Evolutionary conservation across 2,888 invertebrate genomes (phyloP).

Genomic region (Tetragonisca angustula): DNA sequence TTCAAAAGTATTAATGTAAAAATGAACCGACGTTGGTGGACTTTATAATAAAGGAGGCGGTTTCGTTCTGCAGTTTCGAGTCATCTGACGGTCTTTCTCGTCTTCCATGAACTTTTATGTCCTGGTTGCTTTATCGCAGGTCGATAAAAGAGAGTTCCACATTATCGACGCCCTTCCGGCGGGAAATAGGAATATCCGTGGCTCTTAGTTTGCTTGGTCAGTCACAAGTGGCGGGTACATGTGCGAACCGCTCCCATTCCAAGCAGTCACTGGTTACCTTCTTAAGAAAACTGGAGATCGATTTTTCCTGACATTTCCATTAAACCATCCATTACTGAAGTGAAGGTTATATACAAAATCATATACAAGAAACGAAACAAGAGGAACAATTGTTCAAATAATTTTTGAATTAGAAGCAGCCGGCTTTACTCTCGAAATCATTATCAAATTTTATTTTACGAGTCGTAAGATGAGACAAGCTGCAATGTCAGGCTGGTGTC

Average conservation of each 20-base stretch:
- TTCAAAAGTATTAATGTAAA: background rate
- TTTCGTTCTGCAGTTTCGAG: slow-evolving; percentile 12
- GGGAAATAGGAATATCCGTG: slow-evolving; percentile 23
- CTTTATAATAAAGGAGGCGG: too few relatives aligned
- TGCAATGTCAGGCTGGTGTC: slow-evolving; percentile 32
- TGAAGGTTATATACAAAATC: background rate
- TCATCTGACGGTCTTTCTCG: slow-evolving; percentile 50
- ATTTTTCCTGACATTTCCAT: background rate
- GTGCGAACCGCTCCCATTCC: background rate
- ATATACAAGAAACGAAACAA: background rate
- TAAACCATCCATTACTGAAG: background rate
- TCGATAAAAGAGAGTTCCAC: slow-evolving; percentile 57
- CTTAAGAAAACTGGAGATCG: slow-evolving; percentile 5
- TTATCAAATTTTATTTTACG: background rate
- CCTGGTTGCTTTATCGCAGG: slow-evolving; percentile 16
- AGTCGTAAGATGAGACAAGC: background rate
- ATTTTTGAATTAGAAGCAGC: background rate
- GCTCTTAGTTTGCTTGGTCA: slow-evolving; percentile 21
- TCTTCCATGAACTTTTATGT: background rate
- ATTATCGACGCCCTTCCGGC: slow-evolving; percentile 12
- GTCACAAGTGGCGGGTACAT: background rate
- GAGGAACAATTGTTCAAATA: background rate
- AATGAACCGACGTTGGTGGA: background rate
- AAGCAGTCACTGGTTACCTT: slow-evolving; percentile 16
- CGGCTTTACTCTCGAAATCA: background rate